These are phyloP conservation scores for Sebastes variabilis DNA, from an alignment of 2,797 vertebrate genomes.

Conservation along the genomic window DNA sequence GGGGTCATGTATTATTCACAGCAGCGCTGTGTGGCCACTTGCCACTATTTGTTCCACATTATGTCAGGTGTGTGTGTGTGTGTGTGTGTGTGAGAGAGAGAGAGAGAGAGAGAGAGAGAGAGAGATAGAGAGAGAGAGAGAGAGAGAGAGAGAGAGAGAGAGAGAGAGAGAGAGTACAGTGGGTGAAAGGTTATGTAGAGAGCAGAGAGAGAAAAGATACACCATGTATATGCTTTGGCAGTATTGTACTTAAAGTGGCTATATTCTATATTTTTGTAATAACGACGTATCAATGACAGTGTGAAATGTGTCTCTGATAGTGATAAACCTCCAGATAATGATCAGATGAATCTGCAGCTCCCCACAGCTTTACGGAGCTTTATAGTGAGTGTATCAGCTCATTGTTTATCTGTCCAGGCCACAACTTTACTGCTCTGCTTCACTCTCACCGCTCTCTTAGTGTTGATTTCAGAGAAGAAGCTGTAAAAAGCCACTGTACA, in stretches of 20 bases:
- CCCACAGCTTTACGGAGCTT: too few species aligned
- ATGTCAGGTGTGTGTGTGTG: background rate
- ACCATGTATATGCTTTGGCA: background rate
- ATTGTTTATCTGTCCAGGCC: too few species aligned
- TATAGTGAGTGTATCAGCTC: too few species aligned
- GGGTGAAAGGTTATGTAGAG: background rate
- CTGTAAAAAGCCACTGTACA: too few species aligned
- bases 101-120: background rate
- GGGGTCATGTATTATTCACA: constrained; percentile 58
- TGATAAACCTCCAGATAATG: too few species aligned
- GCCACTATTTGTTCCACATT: constrained; percentile 22
- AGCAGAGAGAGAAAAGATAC: background rate
- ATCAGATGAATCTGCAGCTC: too few species aligned
- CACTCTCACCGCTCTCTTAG: too few species aligned
- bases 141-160: background rate
- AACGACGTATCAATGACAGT: background rate
- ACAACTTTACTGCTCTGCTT: too few species aligned
- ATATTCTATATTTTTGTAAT: background rate
- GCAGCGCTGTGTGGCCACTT: constrained; percentile 18
- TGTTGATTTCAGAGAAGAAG: too few species aligned
- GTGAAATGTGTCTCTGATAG: too few species aligned
- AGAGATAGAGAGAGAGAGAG: too few species aligned
- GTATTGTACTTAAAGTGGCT: background rate
- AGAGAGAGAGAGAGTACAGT: background rate
- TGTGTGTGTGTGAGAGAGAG: background rate